phyloP scores from a whole-genome alignment of 1,140 invertebrate species.

The Brachionus rotundiformis region DNA sequence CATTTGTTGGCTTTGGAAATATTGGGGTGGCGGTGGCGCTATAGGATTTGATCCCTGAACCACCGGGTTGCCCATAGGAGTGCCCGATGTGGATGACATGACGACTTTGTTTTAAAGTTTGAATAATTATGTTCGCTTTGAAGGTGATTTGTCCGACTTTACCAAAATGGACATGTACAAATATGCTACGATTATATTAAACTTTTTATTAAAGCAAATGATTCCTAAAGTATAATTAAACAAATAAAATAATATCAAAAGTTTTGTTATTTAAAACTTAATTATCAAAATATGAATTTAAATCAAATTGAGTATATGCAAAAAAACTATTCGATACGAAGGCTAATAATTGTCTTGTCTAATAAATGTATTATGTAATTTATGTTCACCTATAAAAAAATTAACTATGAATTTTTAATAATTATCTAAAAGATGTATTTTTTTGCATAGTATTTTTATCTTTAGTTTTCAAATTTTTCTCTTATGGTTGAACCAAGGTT shows the following conservation, averaged over 20 bases:
- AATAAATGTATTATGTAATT: not conserved
- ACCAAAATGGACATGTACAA: not conserved
- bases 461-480: too few relatives aligned
- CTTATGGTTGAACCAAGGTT: too few relatives aligned
- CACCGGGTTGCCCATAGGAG: not conserved
- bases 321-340: not conserved
- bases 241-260: not conserved
- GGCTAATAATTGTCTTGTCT: not conserved
- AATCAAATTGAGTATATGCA: not conserved
- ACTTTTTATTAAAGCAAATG: not conserved
- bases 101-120: not conserved
- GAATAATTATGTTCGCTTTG: not conserved
- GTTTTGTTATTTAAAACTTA: slow-evolving; percentile 14
- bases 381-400: not conserved
- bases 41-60: not conserved
- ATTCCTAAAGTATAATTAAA: slow-evolving; percentile 8
- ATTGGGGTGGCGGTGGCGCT: not conserved
- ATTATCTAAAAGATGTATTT: too few relatives aligned
- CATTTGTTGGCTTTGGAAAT: slow-evolving; percentile 29
- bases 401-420: too few relatives aligned
- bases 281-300: not conserved
- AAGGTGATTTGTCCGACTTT: not conserved
- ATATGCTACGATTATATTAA: not conserved
- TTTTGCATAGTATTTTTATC: too few relatives aligned
- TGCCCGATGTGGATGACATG: slow-evolving; percentile 7